Base-by-base conservation (phyloP, 1,140 invertebrate genomes). In the Drosophila grimshawi region DNA sequence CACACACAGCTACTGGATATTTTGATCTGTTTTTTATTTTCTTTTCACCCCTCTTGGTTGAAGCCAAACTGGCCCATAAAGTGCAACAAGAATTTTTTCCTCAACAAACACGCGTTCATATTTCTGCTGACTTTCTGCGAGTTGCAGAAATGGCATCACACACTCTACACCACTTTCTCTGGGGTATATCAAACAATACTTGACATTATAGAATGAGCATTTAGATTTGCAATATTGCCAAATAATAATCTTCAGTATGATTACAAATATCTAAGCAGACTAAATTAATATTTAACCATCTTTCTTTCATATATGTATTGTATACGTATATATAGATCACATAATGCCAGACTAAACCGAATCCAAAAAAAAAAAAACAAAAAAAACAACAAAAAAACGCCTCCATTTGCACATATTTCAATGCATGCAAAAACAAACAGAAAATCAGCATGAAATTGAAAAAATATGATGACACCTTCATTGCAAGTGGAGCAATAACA, bases 401-500 rank as follows among this genome's bases (percentile, higher is more conserved):
- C 52, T 75, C 60, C 67, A 72, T 71, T 71, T 74, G 46, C 63
- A 35, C 76, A 73, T 73, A 66, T 68, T 79, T 76, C 72, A 68
- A 43, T 27, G 37, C 8, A 41, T 32, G 35, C 33, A 43, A 60
- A 68, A 53, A 41, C 2, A 41, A 63, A 51, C 39, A 62, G 72
- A 79, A 86, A 79, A 79, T 69, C 66, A 30, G 76, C 68, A 74
- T 81, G 76, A 88, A 88, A 82, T 88, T 88, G 80, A 77, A 88
- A 86, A 88, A 86, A 82, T 88, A 88, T 80, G 80, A 88, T 88
- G 83, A 88, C 83, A 88, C 83, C 83, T 88, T 88, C 67, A 82
- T 80, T 80, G 83, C 83, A 56, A 74, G 73, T 72, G 69, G 77
- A 88, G 82, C 78, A 77, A 78, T 74, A 80, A 74, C 64, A 65